Evolutionary conservation across 2,797 vertebrate genomes (phyloP), one percentile per base, ranked within the genome.

Genomic region (Lemur catta): DNA sequence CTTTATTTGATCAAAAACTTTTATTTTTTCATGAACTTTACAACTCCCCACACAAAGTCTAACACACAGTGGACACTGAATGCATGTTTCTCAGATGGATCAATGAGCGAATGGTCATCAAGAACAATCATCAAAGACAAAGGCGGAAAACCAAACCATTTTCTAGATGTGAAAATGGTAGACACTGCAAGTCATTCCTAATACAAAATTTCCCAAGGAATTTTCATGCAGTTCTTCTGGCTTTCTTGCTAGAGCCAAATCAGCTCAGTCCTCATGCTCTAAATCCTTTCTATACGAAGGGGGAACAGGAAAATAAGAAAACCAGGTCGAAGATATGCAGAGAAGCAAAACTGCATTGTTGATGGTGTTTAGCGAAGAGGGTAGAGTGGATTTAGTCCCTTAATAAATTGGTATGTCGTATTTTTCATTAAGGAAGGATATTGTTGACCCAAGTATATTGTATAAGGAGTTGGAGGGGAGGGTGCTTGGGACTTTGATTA

Each of bases 221-320:
- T 41, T 9, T 76, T 69, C 38, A 13, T 2, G 6, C 4, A 33
- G 3, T n/a, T 89, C 55, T 76, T 35, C 79, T 11, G 22, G 7
- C 24, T 92, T 91, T 74, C 35, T 52, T 18, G 57, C 7, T 12
- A 7, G 4, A n/a, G 26, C 43, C 59, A 79, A 85, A 71, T 26
- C 43, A 30, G 46, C 30, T 57, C 33, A 8, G 11, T 46, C 28
- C 18, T 46, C 18, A 22, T 50, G 4, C 11, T 67, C 76, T 67
- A 38, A 43, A 41, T 63, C 48, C 33, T 63, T 65, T 35, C 55
- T 65, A 7, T n/a, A 38, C 87, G 41, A 69, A 88, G 63, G 12
- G 30, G 93, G 69, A 78, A 20, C 17, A 72, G 7, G n/a, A 24
- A 22, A 76, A 89, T 52, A 74, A 93, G 35, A 82, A 74, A 95